phyloP scores from a whole-genome alignment of 2,888 invertebrate genomes.

The Euclidia mi region DNA sequence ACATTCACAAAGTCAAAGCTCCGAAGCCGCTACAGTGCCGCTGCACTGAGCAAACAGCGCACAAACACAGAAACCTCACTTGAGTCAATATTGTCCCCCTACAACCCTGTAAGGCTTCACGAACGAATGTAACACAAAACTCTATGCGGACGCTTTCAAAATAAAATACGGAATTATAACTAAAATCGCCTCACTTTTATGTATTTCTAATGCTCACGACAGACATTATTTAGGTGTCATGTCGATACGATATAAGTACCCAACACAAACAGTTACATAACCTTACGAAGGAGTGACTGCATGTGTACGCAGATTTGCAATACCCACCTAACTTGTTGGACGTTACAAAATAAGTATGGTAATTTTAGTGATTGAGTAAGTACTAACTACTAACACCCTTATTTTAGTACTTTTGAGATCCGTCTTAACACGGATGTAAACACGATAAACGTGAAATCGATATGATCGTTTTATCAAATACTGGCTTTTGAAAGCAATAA shows the following conservation, averaged over 20 bases:
- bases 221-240: conserved; percentile 19
- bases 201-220: conserved; percentile 2
- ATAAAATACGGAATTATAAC: conserved; percentile 27
- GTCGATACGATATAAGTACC: conserved; percentile 17
- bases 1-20: conserved; percentile 48
- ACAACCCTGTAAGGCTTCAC: conserved; percentile 76
- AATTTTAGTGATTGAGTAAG: conserved; percentile 47
- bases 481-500: conserved; percentile 8
- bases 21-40: conserved; percentile 43
- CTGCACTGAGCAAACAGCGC: conserved; percentile 18
- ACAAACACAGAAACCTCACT: conserved; percentile 72
- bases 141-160: conserved; percentile 28
- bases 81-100: conserved; percentile 80
- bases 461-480: not conserved
- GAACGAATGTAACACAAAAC: conserved; percentile 67
- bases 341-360: conserved; percentile 52
- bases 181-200: conserved; percentile 8
- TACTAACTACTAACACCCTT: conserved; percentile 18
- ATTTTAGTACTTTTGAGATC: not conserved
- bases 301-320: conserved; percentile 44
- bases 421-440: not conserved
- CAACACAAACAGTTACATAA: conserved; percentile 38
- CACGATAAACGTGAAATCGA: not conserved
- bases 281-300: conserved; percentile 39
- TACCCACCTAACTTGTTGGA: conserved; percentile 46